These are phyloP conservation scores for Cyanoliseus patagonus DNA, from an alignment of 2,113 vertebrate species.

Conservation along the genomic window DNA sequence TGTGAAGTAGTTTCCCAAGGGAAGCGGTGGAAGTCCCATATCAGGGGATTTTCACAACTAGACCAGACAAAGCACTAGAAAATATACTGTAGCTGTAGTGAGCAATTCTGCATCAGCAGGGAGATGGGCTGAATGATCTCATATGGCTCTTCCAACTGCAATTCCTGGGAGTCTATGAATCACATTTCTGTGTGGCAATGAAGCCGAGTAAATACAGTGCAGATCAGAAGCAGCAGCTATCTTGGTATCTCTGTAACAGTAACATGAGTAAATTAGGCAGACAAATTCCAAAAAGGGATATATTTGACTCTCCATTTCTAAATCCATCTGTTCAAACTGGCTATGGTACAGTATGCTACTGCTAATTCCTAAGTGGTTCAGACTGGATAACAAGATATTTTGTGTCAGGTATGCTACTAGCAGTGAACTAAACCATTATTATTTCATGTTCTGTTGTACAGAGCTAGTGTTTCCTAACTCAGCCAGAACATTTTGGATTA, in stretches of 20 bases:
- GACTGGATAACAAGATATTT: slow-evolving; percentile 34
- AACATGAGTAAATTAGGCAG: slow-evolving; percentile 64
- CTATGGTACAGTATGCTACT: slow-evolving; percentile 20
- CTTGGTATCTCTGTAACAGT: slow-evolving; percentile 53
- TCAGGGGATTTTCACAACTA: slow-evolving; percentile 50
- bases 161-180: slow-evolving; percentile 63
- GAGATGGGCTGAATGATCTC: slow-evolving; percentile 65
- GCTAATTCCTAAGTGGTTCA: slow-evolving; percentile 42
- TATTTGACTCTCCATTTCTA: slow-evolving; percentile 64
- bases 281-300: slow-evolving; percentile 67
- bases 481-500: neutral
- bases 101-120: slow-evolving; percentile 50
- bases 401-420: slow-evolving; percentile 29
- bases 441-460: neutral
- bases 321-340: slow-evolving; percentile 74
- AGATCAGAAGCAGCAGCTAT: slow-evolving; percentile 50
- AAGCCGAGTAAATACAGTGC: slow-evolving; percentile 63
- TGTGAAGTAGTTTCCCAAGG: slow-evolving; percentile 4
- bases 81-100: slow-evolving; percentile 28
- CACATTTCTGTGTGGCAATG: slow-evolving; percentile 57
- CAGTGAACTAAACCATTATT: slow-evolving; percentile 1
- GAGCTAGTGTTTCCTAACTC: neutral
- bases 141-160: slow-evolving; percentile 64
- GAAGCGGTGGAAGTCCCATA: neutral
- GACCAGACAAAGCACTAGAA: slow-evolving; percentile 52